phyloP scores from a whole-genome alignment of 2,797 vertebrate genomes.

The Pseudochromis fuscus region DNA sequence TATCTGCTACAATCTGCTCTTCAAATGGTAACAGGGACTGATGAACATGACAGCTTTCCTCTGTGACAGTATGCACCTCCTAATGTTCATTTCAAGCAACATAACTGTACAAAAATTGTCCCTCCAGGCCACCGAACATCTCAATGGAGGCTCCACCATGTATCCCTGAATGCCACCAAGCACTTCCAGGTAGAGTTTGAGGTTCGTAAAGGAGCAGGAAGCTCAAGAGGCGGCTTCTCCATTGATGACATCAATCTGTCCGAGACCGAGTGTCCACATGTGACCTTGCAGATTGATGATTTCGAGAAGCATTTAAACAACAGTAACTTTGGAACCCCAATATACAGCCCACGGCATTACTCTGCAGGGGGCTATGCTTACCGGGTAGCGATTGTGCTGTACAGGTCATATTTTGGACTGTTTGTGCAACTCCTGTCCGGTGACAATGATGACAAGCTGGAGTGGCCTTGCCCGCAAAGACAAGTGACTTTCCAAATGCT shows the following conservation, averaged over 20 bases:
- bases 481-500: slow-evolving; percentile 86
- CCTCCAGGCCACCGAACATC: slow-evolving; percentile 62
- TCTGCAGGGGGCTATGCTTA: slow-evolving; percentile 88
- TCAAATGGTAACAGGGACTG: neutral
- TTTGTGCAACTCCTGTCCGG: slow-evolving; percentile 86
- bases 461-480: slow-evolving; percentile 87
- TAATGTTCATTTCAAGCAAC: fast-evolving
- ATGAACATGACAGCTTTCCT: neutral
- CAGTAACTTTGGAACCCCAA: slow-evolving; percentile 11
- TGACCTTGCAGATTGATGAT: slow-evolving; percentile 84
- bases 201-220: slow-evolving; percentile 79
- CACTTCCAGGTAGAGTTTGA: slow-evolving; percentile 87
- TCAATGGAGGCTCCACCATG: slow-evolving; percentile 86
- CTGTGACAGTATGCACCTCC: neutral
- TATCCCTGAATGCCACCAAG: slow-evolving; percentile 77
- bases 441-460: slow-evolving; percentile 82
- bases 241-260: slow-evolving; percentile 92
- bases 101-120: fast-evolving
- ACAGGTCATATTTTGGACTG: slow-evolving; percentile 48
- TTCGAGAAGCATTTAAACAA: slow-evolving; percentile 73
- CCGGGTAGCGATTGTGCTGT: slow-evolving; percentile 50
- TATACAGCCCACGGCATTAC: slow-evolving; percentile 85
- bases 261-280: slow-evolving; percentile 87
- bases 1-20: neutral
- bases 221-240: slow-evolving; percentile 87